Conservation (phyloP, 1,140 invertebrate genomes). For the Phymastichus coffea region DNA sequence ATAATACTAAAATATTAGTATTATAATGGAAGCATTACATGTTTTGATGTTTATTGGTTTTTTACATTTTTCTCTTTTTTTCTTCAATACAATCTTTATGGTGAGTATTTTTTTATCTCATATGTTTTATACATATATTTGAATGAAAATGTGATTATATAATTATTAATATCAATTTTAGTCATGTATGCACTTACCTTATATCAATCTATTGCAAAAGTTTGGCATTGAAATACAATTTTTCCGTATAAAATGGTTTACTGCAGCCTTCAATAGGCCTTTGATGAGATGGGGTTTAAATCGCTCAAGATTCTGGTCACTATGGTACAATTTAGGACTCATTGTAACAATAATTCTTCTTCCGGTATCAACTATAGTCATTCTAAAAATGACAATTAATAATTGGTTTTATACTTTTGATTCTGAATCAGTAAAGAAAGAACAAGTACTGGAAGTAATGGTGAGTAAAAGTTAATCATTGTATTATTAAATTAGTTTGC, state of each 20-base stretch:
- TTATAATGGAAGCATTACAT: constrained; percentile 48
- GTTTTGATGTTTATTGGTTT: constrained; percentile 52
- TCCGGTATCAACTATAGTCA: constrained; percentile 64
- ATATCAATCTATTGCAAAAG: constrained; percentile 72
- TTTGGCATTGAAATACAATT: constrained; percentile 72
- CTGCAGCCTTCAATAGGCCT: constrained; percentile 71
- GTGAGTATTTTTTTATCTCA: constrained; percentile 46
- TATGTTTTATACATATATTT: background rate
- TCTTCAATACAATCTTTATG: constrained; percentile 72
- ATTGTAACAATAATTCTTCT: constrained; percentile 64
- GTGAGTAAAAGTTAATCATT: constrained; percentile 26
- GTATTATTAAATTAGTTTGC: background rate
- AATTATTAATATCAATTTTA: constrained; percentile 52
- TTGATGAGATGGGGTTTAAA: constrained; percentile 73
- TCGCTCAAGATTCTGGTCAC: constrained; percentile 62
- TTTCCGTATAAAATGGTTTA: constrained; percentile 74
- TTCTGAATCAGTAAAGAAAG: constrained; percentile 21
- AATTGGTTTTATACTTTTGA: constrained; percentile 7
- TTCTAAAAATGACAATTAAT: constrained; percentile 55
- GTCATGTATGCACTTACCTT: constrained; percentile 80
- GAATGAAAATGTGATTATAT: background rate
- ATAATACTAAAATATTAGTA: too few species aligned
- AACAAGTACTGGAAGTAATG: constrained; percentile 37
- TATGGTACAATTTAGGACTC: constrained; percentile 72
- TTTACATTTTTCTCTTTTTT: constrained; percentile 65